These are phyloP conservation scores for Pandemis heparana DNA, from an alignment of 2,888 invertebrate species.

Conservation along the genomic window DNA sequence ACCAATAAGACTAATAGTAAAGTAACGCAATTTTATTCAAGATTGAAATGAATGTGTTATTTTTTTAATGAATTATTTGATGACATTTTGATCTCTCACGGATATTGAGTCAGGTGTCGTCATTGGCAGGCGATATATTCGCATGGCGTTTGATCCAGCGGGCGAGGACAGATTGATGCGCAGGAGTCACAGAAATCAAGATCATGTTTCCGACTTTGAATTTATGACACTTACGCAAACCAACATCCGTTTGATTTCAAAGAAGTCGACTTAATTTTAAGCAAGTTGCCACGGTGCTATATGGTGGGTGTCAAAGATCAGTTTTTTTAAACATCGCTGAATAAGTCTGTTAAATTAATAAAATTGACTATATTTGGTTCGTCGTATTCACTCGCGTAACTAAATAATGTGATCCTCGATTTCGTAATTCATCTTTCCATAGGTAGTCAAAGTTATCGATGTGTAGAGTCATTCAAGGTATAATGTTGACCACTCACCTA, in stretches of 20 bases:
- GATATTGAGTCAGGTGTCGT: constrained; percentile 56
- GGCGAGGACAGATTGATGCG: constrained; percentile 70
- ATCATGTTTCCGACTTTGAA: constrained; percentile 65
- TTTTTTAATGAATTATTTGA: constrained; percentile 51
- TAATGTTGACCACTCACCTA: too few species aligned
- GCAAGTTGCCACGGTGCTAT: too few species aligned
- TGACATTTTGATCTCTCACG: constrained; percentile 45
- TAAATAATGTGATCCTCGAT: too few species aligned
- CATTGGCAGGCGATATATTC: constrained; percentile 55
- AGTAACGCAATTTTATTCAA: too few species aligned
- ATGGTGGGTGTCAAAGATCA: too few species aligned
- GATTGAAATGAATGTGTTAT: background rate
- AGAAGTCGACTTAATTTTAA: background rate
- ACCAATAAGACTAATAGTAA: too few species aligned
- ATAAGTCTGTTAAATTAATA: background rate
- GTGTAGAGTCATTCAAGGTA: too few species aligned
- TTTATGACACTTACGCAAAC: constrained; percentile 70
- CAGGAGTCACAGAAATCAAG: constrained; percentile 64
- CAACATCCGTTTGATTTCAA: constrained; percentile 56
- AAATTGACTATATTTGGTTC: background rate
- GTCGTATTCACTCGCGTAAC: too few species aligned
- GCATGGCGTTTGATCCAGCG: constrained; percentile 73
- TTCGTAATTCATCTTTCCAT: too few species aligned
- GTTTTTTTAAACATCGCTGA: background rate
- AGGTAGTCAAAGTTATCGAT: too few species aligned